These are phyloP conservation scores for Harlomillsia oculata DNA, from an alignment of 1,140 invertebrate species.

Conservation along the genomic window DNA sequence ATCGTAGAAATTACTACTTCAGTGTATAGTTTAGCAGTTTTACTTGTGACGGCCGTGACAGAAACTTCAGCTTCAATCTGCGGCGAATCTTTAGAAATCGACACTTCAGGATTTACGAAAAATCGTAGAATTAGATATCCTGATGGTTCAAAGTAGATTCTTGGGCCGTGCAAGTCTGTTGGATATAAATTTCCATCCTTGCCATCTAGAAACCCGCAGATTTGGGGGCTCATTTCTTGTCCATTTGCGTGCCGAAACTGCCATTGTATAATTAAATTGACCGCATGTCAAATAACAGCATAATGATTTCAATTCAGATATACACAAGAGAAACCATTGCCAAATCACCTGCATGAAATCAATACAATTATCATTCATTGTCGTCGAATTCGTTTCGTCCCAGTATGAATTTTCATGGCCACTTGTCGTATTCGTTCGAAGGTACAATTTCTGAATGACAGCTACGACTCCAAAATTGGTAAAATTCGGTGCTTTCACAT, in stretches of 20 bases:
- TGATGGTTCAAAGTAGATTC: background rate
- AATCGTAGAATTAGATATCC: background rate
- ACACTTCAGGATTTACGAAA: background rate
- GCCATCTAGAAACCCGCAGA: background rate
- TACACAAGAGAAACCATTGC: too few relatives aligned
- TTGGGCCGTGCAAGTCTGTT: background rate
- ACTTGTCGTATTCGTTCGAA: background rate
- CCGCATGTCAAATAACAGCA: background rate
- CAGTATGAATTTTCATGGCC: background rate
- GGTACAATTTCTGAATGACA: background rate
- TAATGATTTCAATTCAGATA: background rate
- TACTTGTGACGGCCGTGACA: constrained; percentile 1
- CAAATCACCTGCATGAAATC: constrained; percentile 1
- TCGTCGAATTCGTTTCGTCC: background rate
- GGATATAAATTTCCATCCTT: background rate
- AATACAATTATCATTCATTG: background rate
- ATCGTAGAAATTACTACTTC: background rate
- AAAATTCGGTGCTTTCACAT: background rate
- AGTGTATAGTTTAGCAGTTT: background rate
- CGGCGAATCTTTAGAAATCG: background rate
- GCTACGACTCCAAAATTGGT: constrained; percentile 2
- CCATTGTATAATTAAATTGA: background rate
- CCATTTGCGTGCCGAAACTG: too few relatives aligned
- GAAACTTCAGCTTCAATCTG: background rate
- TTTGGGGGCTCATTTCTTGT: background rate